A percentile compares a stretch with the other conserved stretches of the same genome.
phyloP scores from a whole-genome alignment of 1,140 invertebrate species.

The Arctopsyche grandis region DNA sequence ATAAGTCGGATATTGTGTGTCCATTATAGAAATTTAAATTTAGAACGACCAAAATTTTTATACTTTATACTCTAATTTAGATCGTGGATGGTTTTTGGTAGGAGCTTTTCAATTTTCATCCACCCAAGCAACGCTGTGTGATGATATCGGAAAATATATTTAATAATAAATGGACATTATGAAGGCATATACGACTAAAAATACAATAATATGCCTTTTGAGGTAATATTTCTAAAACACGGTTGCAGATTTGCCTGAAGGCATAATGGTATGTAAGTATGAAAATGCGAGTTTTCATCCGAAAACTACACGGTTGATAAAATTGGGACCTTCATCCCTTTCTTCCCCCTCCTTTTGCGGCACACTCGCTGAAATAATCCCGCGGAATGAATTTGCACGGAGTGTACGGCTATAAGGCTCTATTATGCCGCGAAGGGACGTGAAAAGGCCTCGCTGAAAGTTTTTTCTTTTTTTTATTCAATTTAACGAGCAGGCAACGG shows the following conservation, averaged over 20 bases:
- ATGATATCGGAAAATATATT: too few species aligned
- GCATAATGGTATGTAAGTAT: background rate
- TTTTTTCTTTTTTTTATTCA: conserved; percentile 41
- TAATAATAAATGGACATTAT: too few species aligned
- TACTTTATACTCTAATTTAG: too few species aligned
- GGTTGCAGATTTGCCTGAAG: background rate
- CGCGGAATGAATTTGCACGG: conserved; percentile 7
- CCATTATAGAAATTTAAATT: too few species aligned
- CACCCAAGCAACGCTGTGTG: too few species aligned
- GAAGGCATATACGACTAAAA: too few species aligned
- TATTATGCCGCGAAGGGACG: conserved; percentile 26
- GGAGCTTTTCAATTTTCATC: too few species aligned
- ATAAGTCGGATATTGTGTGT: too few species aligned
- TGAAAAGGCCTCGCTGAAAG: background rate
- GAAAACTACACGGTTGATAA: conserved; percentile 9
- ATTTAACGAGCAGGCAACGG: conserved; percentile 43
- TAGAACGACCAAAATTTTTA: too few species aligned
- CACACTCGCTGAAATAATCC: conserved; percentile 11
- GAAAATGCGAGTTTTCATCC: background rate
- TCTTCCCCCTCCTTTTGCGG: background rate
- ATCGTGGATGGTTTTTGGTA: too few species aligned
- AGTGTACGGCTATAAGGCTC: conserved; percentile 34
- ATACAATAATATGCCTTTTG: too few species aligned
- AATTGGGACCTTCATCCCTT: background rate
- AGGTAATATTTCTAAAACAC: too few species aligned